phyloP scores from a whole-genome alignment of 2,113 vertebrate species.

The Xyliphius kryptos region DNA sequence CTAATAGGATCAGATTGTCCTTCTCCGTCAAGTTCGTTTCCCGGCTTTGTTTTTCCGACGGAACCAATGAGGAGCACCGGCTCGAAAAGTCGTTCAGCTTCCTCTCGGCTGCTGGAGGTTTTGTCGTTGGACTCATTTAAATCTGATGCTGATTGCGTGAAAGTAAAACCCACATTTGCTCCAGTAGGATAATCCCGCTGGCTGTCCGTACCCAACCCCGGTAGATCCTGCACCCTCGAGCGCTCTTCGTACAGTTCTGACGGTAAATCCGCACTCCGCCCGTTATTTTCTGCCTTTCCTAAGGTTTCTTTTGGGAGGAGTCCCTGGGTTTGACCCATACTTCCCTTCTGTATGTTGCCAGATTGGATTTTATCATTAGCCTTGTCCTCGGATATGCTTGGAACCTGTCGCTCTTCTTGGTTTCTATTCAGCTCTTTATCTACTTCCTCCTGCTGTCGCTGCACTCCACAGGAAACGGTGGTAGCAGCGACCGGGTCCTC shows the following conservation, averaged over 20 bases:
- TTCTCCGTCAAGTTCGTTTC: not conserved
- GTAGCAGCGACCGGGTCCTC: not conserved
- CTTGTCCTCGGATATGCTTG: conserved; percentile 15
- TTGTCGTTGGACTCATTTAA: not conserved
- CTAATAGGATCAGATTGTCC: conserved; percentile 7
- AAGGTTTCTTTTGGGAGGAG: conserved; percentile 22
- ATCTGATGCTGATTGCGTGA: not conserved
- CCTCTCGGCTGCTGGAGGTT: conserved; percentile 2
- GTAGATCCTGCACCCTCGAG: not conserved
- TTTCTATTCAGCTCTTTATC: conserved; percentile 26
- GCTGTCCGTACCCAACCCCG: not conserved
- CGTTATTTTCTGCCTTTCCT: not conserved
- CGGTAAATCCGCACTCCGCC: conserved; percentile 9
- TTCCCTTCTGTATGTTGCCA: conserved; percentile 16
- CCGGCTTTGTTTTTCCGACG: conserved; percentile 4
- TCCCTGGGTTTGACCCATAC: conserved; percentile 30
- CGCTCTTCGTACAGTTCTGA: not conserved
- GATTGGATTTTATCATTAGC: not conserved
- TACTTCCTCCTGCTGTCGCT: conserved; percentile 22
- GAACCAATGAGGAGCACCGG: not conserved
- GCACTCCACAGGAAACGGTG: not conserved
- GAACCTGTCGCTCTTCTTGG: conserved; percentile 15
- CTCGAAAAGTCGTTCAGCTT: conserved; percentile 28
- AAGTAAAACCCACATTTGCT: not conserved
- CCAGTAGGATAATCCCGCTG: not conserved